Percentiles rank a stretch among this genome's conserved stretches.
These are phyloP conservation scores for Sandelia bainsii DNA, from an alignment of 2,797 vertebrate genomes.

Conservation along the genomic window DNA sequence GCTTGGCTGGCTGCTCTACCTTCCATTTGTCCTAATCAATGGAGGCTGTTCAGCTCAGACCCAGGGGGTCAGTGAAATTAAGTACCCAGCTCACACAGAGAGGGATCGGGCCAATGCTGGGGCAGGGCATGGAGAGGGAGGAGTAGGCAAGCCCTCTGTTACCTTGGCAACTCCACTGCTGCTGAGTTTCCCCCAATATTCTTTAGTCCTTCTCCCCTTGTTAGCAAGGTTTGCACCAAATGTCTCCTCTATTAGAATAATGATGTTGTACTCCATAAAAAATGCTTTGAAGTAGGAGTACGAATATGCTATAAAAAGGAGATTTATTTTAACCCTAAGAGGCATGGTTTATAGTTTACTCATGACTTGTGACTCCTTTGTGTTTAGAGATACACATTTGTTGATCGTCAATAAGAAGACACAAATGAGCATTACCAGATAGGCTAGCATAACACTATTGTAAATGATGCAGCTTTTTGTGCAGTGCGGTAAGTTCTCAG, in stretches of 20 bases:
- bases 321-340: background rate
- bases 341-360: background rate
- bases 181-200: slow-evolving; percentile 47
- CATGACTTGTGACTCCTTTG: background rate
- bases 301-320: background rate
- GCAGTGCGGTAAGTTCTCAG: slow-evolving; percentile 22
- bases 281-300: background rate
- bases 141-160: slow-evolving; percentile 67
- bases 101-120: slow-evolving; percentile 58
- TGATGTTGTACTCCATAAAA: background rate
- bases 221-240: slow-evolving; percentile 36
- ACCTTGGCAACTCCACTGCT: slow-evolving; percentile 61
- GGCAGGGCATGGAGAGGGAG: slow-evolving; percentile 24
- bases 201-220: slow-evolving; percentile 28
- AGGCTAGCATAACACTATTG: background rate
- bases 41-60: slow-evolving; percentile 84
- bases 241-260: slow-evolving; percentile 31
- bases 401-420: slow-evolving; percentile 5
- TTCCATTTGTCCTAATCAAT: slow-evolving; percentile 87
- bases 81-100: slow-evolving; percentile 79
- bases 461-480: slow-evolving; percentile 21
- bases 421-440: slow-evolving; percentile 2
- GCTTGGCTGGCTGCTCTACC: slow-evolving; percentile 69
- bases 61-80: slow-evolving; percentile 85
- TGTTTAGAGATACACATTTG: background rate